A percentile compares a stretch with the other conserved stretches of the same genome.
phyloP scores from a whole-genome alignment of 2,888 invertebrate genomes.

The Cephus runcator region DNA sequence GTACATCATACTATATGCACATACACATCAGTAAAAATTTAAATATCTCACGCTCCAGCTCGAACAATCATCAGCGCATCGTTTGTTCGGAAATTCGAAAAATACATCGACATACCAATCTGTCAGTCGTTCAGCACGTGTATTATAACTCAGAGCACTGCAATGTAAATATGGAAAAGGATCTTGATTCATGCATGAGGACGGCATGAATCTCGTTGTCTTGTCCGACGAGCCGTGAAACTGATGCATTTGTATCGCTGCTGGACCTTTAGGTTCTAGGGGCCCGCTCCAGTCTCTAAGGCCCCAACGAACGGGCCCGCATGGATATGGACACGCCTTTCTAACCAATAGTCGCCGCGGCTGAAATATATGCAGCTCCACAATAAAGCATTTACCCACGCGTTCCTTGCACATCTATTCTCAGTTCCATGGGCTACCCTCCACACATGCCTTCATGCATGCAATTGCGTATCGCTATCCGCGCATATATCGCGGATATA shows the following conservation, averaged over 20 bases:
- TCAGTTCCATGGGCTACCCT: constrained; percentile 36
- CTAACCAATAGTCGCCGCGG: constrained; percentile 37
- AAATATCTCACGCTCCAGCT: neutral
- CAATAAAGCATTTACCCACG: constrained; percentile 60
- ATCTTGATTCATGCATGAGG: constrained; percentile 62
- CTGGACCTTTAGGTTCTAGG: constrained; percentile 5
- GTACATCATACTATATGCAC: neutral
- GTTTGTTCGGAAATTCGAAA: neutral
- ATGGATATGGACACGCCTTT: constrained; percentile 22
- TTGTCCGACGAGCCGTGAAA: constrained; percentile 64
- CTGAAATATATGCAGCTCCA: constrained; percentile 41
- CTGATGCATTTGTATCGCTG: constrained; percentile 61
- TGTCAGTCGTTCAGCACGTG: constrained; percentile 1
- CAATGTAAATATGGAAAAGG: constrained; percentile 64
- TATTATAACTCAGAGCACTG: constrained; percentile 37
- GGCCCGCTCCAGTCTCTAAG: neutral
- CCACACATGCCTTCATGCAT: constrained; percentile 41
- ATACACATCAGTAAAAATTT: neutral
- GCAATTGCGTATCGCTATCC: constrained; percentile 42
- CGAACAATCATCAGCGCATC: neutral
- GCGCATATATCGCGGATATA: constrained; percentile 30
- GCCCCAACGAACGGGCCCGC: constrained; percentile 12
- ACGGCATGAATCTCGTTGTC: constrained; percentile 59
- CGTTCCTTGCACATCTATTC: constrained; percentile 42
- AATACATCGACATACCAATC: neutral